A percentile compares a stretch with the other conserved stretches of the same genome.
Evolutionary conservation across 2,113 vertebrate species (phyloP).

Genomic region (Procavia capensis): DNA sequence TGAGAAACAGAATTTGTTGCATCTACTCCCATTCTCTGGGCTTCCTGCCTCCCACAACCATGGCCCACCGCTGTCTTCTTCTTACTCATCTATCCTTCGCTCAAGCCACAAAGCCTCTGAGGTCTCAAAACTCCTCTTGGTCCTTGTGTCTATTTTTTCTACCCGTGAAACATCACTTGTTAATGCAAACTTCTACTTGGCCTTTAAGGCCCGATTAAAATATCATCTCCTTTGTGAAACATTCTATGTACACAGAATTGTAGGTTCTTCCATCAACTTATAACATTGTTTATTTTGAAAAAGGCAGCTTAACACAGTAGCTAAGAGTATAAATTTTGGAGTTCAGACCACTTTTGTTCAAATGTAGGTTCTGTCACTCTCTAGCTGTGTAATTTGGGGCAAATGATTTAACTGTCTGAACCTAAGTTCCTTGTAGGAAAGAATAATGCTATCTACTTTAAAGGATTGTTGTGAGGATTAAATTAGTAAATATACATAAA

Average conservation of each 20-base stretch:
- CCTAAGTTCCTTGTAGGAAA: background rate
- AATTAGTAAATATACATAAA: conserved; percentile 32
- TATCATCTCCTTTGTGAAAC: background rate
- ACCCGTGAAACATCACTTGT: background rate
- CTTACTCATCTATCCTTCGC: background rate
- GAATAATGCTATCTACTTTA: background rate
- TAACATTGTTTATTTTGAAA: conserved; percentile 32
- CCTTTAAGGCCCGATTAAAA: background rate
- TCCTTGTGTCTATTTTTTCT: background rate
- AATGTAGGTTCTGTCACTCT: conserved; percentile 24
- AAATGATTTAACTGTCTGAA: conserved; percentile 43
- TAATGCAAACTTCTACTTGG: background rate
- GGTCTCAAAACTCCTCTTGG: conserved; percentile 11
- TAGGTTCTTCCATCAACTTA: background rate
- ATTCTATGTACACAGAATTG: conserved; percentile 28
- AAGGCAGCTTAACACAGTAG: background rate
- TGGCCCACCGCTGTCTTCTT: background rate
- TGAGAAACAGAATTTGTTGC: background rate
- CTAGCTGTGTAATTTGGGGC: background rate
- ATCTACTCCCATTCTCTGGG: background rate
- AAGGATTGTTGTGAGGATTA: background rate
- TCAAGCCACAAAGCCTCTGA: background rate
- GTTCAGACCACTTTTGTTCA: background rate
- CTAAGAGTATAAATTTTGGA: conserved; percentile 40
- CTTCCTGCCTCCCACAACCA: background rate